Conservation (phyloP, 2,888 invertebrate species). For the Cylloceria caligata region DNA sequence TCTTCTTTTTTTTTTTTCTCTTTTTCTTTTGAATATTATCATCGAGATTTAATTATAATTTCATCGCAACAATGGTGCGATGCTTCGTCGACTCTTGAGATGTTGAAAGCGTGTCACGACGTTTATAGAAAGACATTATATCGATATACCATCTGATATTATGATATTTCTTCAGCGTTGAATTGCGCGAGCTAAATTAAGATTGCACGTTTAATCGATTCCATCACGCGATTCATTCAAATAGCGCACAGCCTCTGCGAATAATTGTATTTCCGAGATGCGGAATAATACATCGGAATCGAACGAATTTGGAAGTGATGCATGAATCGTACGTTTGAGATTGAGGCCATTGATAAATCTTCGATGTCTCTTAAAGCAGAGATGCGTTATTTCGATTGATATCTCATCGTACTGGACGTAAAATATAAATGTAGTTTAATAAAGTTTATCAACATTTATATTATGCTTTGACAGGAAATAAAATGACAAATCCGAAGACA, state of each 20-base stretch:
- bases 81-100: neutral
- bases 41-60: constrained; percentile 17
- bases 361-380: neutral
- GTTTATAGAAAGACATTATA: neutral
- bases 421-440: too few species aligned
- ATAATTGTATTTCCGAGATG: constrained; percentile 22
- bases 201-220: constrained; percentile 34
- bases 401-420: too few species aligned
- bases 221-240: constrained; percentile 19
- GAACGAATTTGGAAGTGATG: constrained; percentile 30
- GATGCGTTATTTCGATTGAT: neutral
- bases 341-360: constrained; percentile 25
- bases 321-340: neutral
- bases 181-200: constrained; percentile 37
- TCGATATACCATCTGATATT: constrained; percentile 7
- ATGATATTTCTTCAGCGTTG: constrained; percentile 2
- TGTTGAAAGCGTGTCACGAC: constrained; percentile 8
- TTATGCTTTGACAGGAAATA: neutral
- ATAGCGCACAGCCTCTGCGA: neutral
- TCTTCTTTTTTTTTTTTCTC: neutral
- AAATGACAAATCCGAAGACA: constrained; percentile 11
- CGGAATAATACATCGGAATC: constrained; percentile 22
- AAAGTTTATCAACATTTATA: too few species aligned
- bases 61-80: neutral
- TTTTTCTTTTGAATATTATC: constrained; percentile 1